Evolutionary conservation across 2,797 vertebrate species (phyloP), one percentile per base, ranked within the genome.

Genomic region (Macroramphosus scolopax): DNA sequence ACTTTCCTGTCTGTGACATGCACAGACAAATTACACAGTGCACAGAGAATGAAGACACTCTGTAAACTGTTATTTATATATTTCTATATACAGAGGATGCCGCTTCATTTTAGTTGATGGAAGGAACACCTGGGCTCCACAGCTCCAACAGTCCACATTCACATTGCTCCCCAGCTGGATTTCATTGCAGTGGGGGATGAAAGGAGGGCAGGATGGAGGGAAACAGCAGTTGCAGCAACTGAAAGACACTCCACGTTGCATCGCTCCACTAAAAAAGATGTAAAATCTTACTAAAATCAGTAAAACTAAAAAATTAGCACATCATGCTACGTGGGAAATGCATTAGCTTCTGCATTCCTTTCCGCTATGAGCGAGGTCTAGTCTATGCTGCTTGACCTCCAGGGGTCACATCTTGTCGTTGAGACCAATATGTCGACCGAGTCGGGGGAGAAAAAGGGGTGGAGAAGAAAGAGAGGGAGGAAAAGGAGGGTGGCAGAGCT

Each of bases 101-200:
- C 3, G 40, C 18, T 36, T 25, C 7, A 20, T 48, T 49, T 22
- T 22, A 6, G 20, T 22, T 22, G 20, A 22, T 17, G 43, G 16
- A 34, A 36, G 50, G 15, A 62, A 42, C 76, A 75, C 68, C 72
- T 73, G 65, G 70, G 54, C 61, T 50, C 53, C 68, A 56, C 61
- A 42, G 57, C 47, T 49, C 50, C n/a, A n/a, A n/a, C n/a, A n/a
- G n/a, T n/a, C n/a, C 37, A 54, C 56, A 38, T 73, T 63, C 58
- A 45, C 53, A 47, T n/a, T 28, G 36, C 48, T 53, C 49, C 50
- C 63, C 77, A 81, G 75, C 71, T 83, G 78, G 72, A 68, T 83
- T 75, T 63, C 59, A 82, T 80, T 46, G 35, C 15, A 51, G 41
- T 26, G 36, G 28, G 51, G 17, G 33, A 17, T 15, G 44, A 56